Base-by-base conservation (phyloP, 2,888 invertebrate species). In the Dryadula phaetusa region DNA sequence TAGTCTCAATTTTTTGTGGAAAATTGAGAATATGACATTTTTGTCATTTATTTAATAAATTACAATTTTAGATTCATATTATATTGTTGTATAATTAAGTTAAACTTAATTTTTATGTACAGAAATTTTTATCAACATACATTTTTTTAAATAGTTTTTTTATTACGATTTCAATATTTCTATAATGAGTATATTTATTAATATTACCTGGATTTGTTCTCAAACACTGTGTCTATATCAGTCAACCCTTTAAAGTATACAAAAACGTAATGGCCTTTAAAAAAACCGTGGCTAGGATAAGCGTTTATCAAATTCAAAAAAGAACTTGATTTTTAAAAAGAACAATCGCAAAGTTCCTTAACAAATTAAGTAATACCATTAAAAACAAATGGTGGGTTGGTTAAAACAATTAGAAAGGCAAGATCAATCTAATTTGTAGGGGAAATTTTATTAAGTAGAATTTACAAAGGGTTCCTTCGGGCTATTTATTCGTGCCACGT, bases 401-500 rank as follows among this genome's bases (percentile, higher is more conserved):
- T 66, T 64, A 34, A 56, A 66, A 69, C 62, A 71, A 64, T 71
- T 69, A 67, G 56, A 32, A 20, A 32, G 61, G 49, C 64, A 64
- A 69, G 66, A 71, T 69, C 71, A 71, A 71, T 71, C 58, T 64
- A 71, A 71, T 71, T 71, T 58, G 56, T 60, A 20, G 40, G 66
- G 52, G 40, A 58, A 66, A 64, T 66, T 69, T 66, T 66, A 66
- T 64, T 62, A 69, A 71, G 58, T 64, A 62, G 58, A 69, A 66
- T 71, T 69, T 60, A 66, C 52, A 58, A 62, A 62, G 66, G 68
- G 40, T 46, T 56, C 62, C 66, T 58, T 42, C 10, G 40, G 54
- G 61, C 54, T 16, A 63, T 63, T 62, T 69, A 75, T 75, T 75
- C 75, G 18, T 42, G 18, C 77, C 79, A 77, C 76, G 77, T 79